Evolutionary conservation across 1,140 invertebrate genomes (phyloP).

Genomic region (Drosophila sp.): DNA sequence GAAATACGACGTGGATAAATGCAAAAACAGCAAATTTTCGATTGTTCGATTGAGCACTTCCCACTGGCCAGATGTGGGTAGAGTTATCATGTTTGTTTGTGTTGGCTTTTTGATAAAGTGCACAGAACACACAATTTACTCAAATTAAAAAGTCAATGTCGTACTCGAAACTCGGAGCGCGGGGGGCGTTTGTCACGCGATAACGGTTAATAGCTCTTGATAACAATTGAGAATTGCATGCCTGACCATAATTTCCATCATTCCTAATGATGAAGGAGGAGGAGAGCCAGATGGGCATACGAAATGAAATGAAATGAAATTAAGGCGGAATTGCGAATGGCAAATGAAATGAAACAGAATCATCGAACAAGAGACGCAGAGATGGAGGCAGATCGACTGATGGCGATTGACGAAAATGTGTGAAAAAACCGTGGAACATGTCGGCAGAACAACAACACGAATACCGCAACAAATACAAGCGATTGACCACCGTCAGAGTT

Average conservation of each 20-base stretch:
- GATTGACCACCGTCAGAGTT: conserved; percentile 60
- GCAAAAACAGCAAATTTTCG: conserved; percentile 73
- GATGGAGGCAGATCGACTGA: background rate
- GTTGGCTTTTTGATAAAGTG: conserved; percentile 49
- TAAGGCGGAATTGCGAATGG: conserved; percentile 13
- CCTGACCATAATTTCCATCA: conserved; percentile 54
- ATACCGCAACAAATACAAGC: conserved; percentile 40
- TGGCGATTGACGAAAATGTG: conserved; percentile 55
- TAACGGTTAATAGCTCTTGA: conserved; percentile 58
- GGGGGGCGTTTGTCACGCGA: conserved; percentile 62
- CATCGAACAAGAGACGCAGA: conserved; percentile 4
- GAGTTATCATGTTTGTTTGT: conserved; percentile 30
- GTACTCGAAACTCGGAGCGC: background rate
- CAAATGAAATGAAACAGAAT: conserved; percentile 14
- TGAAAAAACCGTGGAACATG: conserved; percentile 69
- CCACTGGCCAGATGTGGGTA: conserved; percentile 35
- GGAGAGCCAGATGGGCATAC: conserved; percentile 58
- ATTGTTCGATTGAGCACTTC: conserved; percentile 49
- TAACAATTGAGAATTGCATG: conserved; percentile 43
- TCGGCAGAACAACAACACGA: conserved; percentile 55
- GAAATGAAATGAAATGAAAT: conserved; percentile 27
- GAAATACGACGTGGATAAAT: conserved; percentile 74
- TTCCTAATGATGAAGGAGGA: conserved; percentile 20
- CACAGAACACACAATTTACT: conserved; percentile 57
- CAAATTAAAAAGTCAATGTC: conserved; percentile 75